phyloP scores from a whole-genome alignment of 2,113 vertebrate species.

The Antechinus flavipes region DNA sequence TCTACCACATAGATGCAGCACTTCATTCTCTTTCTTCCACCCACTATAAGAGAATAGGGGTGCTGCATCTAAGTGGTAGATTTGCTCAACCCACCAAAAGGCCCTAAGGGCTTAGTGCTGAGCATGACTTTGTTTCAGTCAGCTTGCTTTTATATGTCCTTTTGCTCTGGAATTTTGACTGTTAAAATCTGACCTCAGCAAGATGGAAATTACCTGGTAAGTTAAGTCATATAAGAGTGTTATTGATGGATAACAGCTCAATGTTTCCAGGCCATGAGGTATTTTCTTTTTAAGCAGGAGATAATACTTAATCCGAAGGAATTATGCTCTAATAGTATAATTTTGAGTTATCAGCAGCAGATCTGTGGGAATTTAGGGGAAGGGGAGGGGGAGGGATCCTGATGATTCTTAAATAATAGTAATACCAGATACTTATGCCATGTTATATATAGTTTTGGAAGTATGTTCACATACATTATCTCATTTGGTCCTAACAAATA shows the following conservation, averaged over 20 bases:
- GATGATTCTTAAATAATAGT: neutral
- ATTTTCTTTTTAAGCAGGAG: slow-evolving; percentile 11
- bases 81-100: neutral
- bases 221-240: neutral
- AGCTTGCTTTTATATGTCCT: neutral
- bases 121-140: too few relatives aligned
- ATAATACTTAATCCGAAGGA: neutral
- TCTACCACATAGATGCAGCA: too few relatives aligned
- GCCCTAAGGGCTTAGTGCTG: neutral
- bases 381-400: neutral
- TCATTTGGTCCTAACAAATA: too few relatives aligned
- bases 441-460: neutral
- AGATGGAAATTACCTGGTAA: neutral
- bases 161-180: neutral
- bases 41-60: too few relatives aligned
- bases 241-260: neutral
- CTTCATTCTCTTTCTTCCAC: neutral
- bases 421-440: too few relatives aligned
- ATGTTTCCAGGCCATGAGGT: neutral
- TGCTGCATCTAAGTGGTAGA: too few relatives aligned
- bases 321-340: neutral
- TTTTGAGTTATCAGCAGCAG: slow-evolving; percentile 1
- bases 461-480: too few relatives aligned
- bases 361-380: neutral
- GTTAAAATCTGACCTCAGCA: neutral